phyloP scores from a whole-genome alignment of 2,113 vertebrate genomes.

The Anguilla rostrata region DNA sequence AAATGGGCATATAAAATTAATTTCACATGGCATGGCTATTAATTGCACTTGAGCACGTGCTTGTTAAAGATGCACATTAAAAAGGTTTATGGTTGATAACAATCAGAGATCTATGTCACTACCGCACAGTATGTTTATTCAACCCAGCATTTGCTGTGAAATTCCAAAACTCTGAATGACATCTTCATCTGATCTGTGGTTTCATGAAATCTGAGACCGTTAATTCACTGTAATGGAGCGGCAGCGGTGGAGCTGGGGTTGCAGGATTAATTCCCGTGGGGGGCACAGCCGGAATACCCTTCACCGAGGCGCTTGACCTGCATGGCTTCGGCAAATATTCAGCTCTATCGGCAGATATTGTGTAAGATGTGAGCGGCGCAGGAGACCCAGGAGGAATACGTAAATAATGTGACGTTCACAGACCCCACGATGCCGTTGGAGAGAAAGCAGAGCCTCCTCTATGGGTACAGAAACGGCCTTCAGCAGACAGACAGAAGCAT shows the following conservation, averaged over 20 bases:
- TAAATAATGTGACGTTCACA: neutral
- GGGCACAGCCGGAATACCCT: neutral
- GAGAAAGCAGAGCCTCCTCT: neutral
- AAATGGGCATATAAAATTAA: neutral
- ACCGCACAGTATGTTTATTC: neutral
- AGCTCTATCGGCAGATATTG: neutral
- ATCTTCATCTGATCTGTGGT: neutral
- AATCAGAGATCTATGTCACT: neutral
- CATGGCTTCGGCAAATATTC: neutral
- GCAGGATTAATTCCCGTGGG: neutral
- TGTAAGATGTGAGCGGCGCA: neutral
- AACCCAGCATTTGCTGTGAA: neutral
- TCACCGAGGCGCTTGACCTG: neutral
- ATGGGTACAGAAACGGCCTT: neutral
- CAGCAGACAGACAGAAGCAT: neutral
- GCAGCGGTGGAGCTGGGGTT: neutral
- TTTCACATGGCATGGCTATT: neutral
- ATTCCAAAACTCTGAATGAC: neutral
- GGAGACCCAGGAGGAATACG: neutral
- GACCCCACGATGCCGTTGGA: neutral
- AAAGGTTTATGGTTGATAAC: neutral
- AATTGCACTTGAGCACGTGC: neutral
- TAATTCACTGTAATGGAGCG: neutral
- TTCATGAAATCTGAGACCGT: neutral
- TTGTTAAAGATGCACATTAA: neutral